Evolutionary conservation across 2,797 vertebrate genomes (phyloP).

Genomic region (Lepus townsendii): DNA sequence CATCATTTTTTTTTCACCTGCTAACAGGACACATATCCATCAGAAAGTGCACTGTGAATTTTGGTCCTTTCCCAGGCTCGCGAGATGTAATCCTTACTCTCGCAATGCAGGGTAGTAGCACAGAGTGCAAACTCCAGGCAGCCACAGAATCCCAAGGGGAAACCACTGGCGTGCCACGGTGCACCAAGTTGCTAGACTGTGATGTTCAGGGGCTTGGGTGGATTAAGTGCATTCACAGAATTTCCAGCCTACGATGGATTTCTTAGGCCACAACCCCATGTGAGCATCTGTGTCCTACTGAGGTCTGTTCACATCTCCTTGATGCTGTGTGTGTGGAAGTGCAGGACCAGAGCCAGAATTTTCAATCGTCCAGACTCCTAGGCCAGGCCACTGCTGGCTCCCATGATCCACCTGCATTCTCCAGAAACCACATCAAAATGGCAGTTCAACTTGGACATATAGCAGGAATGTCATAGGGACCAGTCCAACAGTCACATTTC

Average conservation of each 20-base stretch:
- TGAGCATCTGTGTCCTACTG: not conserved
- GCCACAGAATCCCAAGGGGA: too few species aligned
- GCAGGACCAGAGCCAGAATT: not conserved
- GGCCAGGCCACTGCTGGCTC: not conserved
- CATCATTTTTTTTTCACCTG: not conserved
- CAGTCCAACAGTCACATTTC: constrained; percentile 68
- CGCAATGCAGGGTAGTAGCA: not conserved
- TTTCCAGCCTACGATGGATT: not conserved
- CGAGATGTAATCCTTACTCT: not conserved
- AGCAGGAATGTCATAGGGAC: not conserved
- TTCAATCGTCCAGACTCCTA: constrained; percentile 53
- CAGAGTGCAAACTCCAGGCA: not conserved
- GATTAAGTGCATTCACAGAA: not conserved
- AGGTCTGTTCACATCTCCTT: not conserved
- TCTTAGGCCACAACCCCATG: not conserved
- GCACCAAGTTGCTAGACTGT: too few species aligned
- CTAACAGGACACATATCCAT: not conserved
- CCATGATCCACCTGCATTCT: not conserved
- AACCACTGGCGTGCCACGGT: not conserved
- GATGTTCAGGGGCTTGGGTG: not conserved
- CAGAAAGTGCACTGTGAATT: not conserved
- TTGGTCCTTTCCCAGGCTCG: not conserved
- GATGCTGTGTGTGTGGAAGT: not conserved
- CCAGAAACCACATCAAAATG: constrained; percentile 39
- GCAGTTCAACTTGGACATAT: not conserved